Evolutionary conservation across 2,113 vertebrate species (phyloP), one percentile per base, ranked within the genome.

Genomic region (Lamprologus callipterus): DNA sequence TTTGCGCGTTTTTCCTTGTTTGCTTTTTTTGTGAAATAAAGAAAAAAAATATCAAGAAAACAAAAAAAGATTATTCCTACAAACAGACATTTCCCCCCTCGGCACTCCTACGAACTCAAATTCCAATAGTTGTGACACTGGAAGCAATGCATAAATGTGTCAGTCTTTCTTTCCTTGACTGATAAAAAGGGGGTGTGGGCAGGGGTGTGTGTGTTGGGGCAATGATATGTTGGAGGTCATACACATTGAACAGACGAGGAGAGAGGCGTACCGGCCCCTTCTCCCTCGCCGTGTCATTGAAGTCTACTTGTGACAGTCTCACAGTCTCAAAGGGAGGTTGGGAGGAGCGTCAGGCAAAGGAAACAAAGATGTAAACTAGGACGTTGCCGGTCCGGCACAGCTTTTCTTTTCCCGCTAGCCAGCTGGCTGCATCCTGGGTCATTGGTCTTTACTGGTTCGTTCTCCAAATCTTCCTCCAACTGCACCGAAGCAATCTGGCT

Each of bases 91-190:
- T 89, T 85, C 80, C 83, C 55, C 80, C 84, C 57, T 87, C 87
- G 70, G 37, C 83, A 90, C 83, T 91, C 87, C 91, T 87, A 90
- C 94, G 86, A 94, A 94, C 88, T 92, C 91, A 89, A 95, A 89
- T 87, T 88, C 87, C 89, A 82, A 85, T 57, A 79, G 26, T 55
- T 65, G 85, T 89, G 89, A 92, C 92, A 95, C 91, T 88, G 88
- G 92, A 95, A 95, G 93, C 93, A 53, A 95, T 93, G 93, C 90
- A 94, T 93, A 93, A 92, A 87, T 83, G 90, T 93, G 87, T 91
- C 94, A 91, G 92, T 96, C 91, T 94, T 81, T 91, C 85, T 93
- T 85, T 90, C 86, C 87, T 79, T 86, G 85, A 86, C 85, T 83
- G 91, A 95, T 91, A 90, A 90, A 68, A 88, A 68, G 85, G 58